Evolutionary conservation across 2,797 vertebrate genomes (phyloP).

Genomic region (Arctocebus calabarensis): DNA sequence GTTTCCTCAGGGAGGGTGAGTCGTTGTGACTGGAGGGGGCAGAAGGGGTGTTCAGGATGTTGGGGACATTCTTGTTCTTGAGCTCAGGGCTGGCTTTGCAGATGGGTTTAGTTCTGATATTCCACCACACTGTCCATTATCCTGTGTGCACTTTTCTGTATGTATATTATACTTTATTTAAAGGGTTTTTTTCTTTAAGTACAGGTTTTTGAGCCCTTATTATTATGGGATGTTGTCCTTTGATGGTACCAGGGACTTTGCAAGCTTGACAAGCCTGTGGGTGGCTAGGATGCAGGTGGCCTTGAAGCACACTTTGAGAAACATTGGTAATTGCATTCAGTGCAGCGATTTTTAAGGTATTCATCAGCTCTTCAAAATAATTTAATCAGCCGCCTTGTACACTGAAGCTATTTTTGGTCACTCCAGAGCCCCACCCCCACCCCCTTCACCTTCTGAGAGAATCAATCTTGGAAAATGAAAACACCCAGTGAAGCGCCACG

Average conservation of each 20-base stretch:
- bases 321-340: not conserved
- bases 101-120: not conserved
- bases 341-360: conserved; percentile 43
- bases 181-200: not conserved
- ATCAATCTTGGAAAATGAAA: conserved; percentile 56
- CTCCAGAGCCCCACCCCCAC: conserved; percentile 31
- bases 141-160: not conserved
- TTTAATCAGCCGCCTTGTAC: conserved; percentile 42
- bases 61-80: not conserved
- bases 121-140: not conserved
- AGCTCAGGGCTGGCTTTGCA: not conserved
- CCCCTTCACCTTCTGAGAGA: conserved; percentile 64
- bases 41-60: not conserved
- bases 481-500: not conserved
- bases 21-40: not conserved
- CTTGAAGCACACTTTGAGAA: not conserved
- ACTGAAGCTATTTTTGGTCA: conserved; percentile 45
- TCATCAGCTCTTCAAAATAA: conserved; percentile 62
- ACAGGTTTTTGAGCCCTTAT: not conserved
- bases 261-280: not conserved
- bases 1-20: not conserved
- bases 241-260: not conserved
- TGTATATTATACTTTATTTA: not conserved
- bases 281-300: not conserved
- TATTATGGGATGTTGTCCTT: not conserved